A percentile compares a stretch with the other conserved stretches of the same genome.
phyloP scores from a whole-genome alignment of 2,113 vertebrate genomes.

The Malurus alboscapulatus region DNA sequence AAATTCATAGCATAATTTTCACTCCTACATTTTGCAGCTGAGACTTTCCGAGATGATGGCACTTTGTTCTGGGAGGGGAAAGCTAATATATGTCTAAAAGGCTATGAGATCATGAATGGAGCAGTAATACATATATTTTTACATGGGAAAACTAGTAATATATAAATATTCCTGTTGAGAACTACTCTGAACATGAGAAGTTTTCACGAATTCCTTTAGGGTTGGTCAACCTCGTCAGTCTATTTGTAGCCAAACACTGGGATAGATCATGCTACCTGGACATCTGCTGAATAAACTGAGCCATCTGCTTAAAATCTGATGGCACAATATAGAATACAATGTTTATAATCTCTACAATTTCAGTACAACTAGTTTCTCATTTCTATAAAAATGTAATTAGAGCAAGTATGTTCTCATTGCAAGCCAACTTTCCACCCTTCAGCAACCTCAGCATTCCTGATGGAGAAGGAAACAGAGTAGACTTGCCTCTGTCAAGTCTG shows the following conservation, averaged over 20 bases:
- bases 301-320: conserved; percentile 39
- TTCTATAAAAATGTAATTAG: not conserved
- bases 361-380: not conserved
- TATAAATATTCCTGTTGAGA: not conserved
- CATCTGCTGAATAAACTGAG: conserved; percentile 1
- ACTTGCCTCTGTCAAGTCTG: not conserved
- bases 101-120: not conserved
- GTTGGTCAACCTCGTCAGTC: not conserved
- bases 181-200: not conserved
- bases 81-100: not conserved
- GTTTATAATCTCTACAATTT: not conserved
- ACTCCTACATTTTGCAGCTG: not conserved
- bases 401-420: not conserved
- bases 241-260: conserved; percentile 17
- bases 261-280: not conserved
- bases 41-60: not conserved
- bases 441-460: not conserved
- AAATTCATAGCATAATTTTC: conserved; percentile 11
- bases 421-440: not conserved
- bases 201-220: not conserved
- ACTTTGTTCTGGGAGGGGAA: not conserved
- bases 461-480: not conserved
- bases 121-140: not conserved
- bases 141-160: not conserved
- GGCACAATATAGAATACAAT: not conserved